Evolutionary conservation across 2,113 vertebrate genomes (phyloP).

Genomic region (Lynx canadensis): DNA sequence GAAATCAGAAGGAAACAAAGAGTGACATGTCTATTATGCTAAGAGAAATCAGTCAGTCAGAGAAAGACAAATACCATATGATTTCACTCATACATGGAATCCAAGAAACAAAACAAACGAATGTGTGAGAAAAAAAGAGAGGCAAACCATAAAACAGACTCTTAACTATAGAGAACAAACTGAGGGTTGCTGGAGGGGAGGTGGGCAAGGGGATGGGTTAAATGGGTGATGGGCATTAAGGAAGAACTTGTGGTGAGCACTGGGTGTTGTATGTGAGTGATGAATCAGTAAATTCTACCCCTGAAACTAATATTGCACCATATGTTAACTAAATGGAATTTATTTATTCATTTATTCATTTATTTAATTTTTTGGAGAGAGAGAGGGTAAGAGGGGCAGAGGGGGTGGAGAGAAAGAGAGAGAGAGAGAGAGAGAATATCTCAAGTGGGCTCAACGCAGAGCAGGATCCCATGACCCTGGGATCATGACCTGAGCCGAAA

Average conservation of each 20-base stretch:
- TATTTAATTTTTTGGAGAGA: too few relatives aligned
- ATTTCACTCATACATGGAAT: not conserved
- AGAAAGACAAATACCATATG: not conserved
- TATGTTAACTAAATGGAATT: not conserved
- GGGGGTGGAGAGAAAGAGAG: too few relatives aligned
- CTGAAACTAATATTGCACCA: not conserved
- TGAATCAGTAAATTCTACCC: not conserved
- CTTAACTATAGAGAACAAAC: not conserved
- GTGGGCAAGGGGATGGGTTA: not conserved
- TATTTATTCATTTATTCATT: too few relatives aligned
- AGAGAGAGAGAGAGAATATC: too few relatives aligned
- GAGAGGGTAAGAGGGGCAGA: too few relatives aligned
- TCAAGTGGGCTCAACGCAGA: too few relatives aligned
- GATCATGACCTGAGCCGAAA: too few relatives aligned
- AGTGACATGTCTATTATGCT: not conserved
- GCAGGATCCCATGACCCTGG: too few relatives aligned
- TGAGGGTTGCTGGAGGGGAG: not conserved
- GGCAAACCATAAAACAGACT: not conserved
- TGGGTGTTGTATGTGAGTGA: not conserved
- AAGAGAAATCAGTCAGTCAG: not conserved
- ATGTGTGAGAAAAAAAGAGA: not conserved
- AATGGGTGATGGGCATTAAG: not conserved
- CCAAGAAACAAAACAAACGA: not conserved
- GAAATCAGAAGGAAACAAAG: not conserved
- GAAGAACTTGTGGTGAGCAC: not conserved